Conservation (phyloP, 2,797 vertebrate species). For the Taeniopygia guttata region DNA sequence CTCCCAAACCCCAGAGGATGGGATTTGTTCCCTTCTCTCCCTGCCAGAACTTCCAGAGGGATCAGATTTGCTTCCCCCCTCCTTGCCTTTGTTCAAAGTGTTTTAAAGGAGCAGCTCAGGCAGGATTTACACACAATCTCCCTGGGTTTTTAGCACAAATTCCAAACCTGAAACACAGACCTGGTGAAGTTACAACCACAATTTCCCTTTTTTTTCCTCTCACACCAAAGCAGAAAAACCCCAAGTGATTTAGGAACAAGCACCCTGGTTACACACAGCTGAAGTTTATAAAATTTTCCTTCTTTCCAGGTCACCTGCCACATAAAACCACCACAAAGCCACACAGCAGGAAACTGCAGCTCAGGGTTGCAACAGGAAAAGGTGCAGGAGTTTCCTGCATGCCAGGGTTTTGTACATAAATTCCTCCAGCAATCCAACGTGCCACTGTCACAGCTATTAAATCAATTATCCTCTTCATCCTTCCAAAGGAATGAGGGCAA, state of each 20-base stretch:
- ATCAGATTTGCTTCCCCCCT: background rate
- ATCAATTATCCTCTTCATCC: background rate
- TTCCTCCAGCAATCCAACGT: background rate
- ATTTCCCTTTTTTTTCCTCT: background rate
- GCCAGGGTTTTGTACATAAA: background rate
- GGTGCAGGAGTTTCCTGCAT: background rate
- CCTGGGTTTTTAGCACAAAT: background rate
- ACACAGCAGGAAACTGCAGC: background rate
- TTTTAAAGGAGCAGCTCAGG: background rate
- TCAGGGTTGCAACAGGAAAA: background rate
- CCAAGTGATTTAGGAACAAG: background rate
- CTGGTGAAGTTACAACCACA: rapidly evolving
- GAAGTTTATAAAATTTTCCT: background rate
- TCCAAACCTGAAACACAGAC: background rate
- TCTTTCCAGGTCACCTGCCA: background rate
- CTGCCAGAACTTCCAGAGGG: background rate
- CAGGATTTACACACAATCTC: background rate
- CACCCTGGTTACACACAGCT: background rate
- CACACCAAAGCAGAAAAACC: background rate
- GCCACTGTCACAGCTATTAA: background rate
- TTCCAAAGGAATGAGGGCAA: background rate
- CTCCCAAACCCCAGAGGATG: background rate
- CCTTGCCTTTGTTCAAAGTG: background rate
- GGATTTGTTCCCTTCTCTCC: background rate
- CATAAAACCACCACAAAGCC: background rate